phyloP scores from a whole-genome alignment of 2,113 vertebrate species.

The Isurus oxyrinchus region DNA sequence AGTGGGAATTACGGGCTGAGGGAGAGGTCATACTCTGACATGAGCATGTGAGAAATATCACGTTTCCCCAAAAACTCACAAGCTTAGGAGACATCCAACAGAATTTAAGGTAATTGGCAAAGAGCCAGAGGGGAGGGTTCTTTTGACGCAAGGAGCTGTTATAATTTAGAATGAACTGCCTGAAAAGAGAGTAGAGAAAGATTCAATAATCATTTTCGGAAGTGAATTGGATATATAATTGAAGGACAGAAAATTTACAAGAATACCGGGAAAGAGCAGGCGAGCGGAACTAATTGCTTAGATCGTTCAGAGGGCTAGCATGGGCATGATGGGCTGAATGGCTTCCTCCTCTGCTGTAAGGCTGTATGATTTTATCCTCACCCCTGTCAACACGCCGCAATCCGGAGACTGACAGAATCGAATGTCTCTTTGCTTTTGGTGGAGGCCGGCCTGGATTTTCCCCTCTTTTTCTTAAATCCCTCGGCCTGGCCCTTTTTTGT shows the following conservation, averaged over 20 bases:
- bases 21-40: background rate
- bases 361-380: background rate
- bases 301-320: background rate
- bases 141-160: background rate
- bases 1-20: background rate
- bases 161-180: background rate
- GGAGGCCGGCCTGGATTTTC: background rate
- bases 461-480: background rate
- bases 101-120: background rate
- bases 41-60: background rate
- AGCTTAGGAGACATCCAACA: background rate
- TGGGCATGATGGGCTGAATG: background rate
- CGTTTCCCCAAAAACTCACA: background rate
- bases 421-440: background rate
- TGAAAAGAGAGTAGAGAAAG: background rate
- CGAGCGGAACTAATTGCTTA: background rate
- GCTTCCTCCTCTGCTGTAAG: background rate
- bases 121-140: background rate
- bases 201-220: background rate
- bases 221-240: background rate
- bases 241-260: background rate
- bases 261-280: background rate
- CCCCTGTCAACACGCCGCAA: background rate
- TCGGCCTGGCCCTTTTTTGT: background rate
- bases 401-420: background rate